Evolutionary conservation across 1,140 invertebrate species (phyloP).

Genomic region (Araneus ventricosus): DNA sequence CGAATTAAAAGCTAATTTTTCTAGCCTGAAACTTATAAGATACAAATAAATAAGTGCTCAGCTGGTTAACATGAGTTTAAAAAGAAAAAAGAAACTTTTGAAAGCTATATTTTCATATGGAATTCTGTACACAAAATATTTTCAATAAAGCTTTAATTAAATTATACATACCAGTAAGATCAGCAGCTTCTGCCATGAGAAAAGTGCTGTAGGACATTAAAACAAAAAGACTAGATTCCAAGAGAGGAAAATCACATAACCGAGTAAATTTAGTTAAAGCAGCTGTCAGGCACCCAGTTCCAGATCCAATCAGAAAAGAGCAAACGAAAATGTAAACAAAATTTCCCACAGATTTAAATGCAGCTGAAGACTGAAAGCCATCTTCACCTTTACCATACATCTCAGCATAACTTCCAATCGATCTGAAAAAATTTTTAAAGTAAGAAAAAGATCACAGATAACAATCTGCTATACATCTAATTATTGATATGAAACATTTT

Average conservation of each 20-base stretch:
- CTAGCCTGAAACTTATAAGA: too few relatives aligned
- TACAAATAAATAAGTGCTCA: too few relatives aligned
- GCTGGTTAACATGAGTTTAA: too few relatives aligned
- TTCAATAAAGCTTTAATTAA: not conserved
- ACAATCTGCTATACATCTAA: not conserved
- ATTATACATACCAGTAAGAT: slow-evolving; percentile 89
- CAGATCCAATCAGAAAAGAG: slow-evolving; percentile 93
- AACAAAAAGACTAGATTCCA: slow-evolving; percentile 97
- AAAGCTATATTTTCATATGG: too few relatives aligned
- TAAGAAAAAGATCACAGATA: not conserved
- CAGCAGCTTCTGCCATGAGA: slow-evolving; percentile 95
- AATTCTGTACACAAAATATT: too few relatives aligned
- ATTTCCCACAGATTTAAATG: slow-evolving; percentile 92
- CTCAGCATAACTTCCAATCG: slow-evolving; percentile 94
- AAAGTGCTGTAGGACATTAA: slow-evolving; percentile 99
- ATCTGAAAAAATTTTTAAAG: slow-evolving; percentile 82
- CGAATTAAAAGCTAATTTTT: too few relatives aligned
- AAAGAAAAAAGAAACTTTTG: too few relatives aligned
- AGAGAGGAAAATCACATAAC: slow-evolving; percentile 95
- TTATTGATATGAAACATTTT: not conserved
- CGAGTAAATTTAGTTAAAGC: slow-evolving; percentile 97
- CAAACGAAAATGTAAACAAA: slow-evolving; percentile 96
- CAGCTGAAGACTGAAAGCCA: slow-evolving; percentile 87
- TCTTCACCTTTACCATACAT: slow-evolving; percentile 85
- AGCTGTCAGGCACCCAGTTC: slow-evolving; percentile 95